Evolutionary conservation across 2,113 vertebrate species (phyloP).

Genomic region (Periophthalmus modestus): DNA sequence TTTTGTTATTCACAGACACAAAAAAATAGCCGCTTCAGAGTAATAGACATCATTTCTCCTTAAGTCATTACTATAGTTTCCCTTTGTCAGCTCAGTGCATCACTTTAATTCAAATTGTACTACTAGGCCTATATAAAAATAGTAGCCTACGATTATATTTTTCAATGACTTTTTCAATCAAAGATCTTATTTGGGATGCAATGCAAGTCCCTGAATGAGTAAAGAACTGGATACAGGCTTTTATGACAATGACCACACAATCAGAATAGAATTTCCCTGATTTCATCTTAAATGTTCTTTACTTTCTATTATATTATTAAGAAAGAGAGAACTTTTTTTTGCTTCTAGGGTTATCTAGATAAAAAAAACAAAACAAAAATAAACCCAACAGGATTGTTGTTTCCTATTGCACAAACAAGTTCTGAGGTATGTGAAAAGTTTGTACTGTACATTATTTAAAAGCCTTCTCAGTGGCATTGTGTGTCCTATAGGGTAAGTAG

Average conservation of each 20-base stretch:
- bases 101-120: constrained; percentile 63
- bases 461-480: constrained; percentile 85
- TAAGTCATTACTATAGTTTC: constrained; percentile 71
- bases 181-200: constrained; percentile 66
- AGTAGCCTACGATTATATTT: not conserved
- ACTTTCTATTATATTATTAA: constrained; percentile 88
- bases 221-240: constrained; percentile 80
- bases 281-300: constrained; percentile 90
- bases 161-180: constrained; percentile 48
- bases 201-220: constrained; percentile 75
- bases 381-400: constrained; percentile 79
- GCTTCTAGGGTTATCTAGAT: constrained; percentile 71
- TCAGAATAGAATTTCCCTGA: constrained; percentile 97
- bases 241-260: constrained; percentile 81
- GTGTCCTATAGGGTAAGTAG: constrained; percentile 90
- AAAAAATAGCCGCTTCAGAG: constrained; percentile 58
- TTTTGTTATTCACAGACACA: constrained; percentile 68
- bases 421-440: constrained; percentile 99
- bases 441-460: constrained; percentile 87
- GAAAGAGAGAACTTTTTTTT: constrained; percentile 75
- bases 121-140: not conserved
- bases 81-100: constrained; percentile 95
- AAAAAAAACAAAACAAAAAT: constrained; percentile 51
- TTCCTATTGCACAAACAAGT: constrained; percentile 96
- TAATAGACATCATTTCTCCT: constrained; percentile 54